Evolutionary conservation across 2,797 vertebrate genomes (phyloP).

Genomic region (Lutra lutra): DNA sequence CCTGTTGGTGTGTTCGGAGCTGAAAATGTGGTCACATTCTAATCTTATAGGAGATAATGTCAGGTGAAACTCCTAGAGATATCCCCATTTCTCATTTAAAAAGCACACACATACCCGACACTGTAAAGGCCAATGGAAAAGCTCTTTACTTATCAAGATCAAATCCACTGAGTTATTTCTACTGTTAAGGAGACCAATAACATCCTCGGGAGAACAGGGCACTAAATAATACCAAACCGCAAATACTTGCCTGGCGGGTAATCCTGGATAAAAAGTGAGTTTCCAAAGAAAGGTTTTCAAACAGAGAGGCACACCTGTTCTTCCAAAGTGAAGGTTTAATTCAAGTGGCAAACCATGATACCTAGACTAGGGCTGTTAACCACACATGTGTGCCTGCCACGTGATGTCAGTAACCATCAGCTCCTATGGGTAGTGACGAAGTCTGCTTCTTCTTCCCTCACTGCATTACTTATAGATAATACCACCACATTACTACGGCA

Average conservation of each 20-base stretch:
- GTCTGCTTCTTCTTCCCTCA: neutral
- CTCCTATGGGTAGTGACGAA: rapidly evolving
- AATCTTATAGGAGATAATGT: neutral
- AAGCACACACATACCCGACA: neutral
- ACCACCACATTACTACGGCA: neutral
- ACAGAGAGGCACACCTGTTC: neutral
- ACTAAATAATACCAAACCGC: neutral
- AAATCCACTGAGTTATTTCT: neutral
- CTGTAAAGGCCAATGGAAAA: neutral
- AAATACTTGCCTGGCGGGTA: neutral
- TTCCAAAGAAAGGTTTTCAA: constrained; percentile 13
- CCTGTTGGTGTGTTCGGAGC: neutral
- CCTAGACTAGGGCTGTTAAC: neutral
- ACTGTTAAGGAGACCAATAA: neutral
- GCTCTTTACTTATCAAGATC: neutral
- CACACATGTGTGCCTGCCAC: neutral
- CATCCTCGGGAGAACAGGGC: neutral
- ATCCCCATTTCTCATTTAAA: neutral
- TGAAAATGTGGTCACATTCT: constrained; percentile 44
- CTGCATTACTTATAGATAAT: neutral
- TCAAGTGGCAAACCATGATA: neutral
- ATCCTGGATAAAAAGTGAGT: neutral
- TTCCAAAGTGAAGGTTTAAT: neutral
- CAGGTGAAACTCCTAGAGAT: neutral
- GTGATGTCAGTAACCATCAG: too few species aligned